Evolutionary conservation across 2,113 vertebrate species (phyloP), one percentile per base, ranked within the genome.

Genomic region (Pseudorectes ferrugineus): DNA sequence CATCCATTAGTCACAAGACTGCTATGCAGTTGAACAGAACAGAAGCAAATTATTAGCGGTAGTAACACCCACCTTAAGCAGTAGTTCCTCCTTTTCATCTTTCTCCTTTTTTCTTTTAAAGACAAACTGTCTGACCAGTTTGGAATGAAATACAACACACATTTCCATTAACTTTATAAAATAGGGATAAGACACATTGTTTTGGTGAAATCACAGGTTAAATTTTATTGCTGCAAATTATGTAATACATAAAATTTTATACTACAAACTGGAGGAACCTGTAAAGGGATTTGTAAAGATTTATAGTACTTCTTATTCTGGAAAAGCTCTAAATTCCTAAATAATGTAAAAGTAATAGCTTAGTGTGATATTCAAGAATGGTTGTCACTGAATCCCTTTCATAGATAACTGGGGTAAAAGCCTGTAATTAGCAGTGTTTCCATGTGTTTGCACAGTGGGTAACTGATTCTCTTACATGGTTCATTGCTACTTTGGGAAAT

Each of bases 351-450:
- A 93, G 51, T 70, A 89, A 59, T 35, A 88, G 18, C 29, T 71
- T 89, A 73, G 11, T 55, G 40, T 88, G 45, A 75, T 87, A 52
- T 35, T 62, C 40, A 48, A 29, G 77, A 92, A 80, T 65, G 55
- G 43, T 49, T 92, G 36, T 90, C 80, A 80, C 57, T 38, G 68
- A 80, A 35, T 85, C 62, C 15, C 48, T 83, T 70, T 76, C 46
- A 18, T 55, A 72, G 49, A 42, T 84, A 70, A 66, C 57, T 93
- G 76, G n/a, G 35, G 40, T 73, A 63, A 95, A 88, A 89, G 45
- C 71, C 61, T 92, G 68, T 85, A 92, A 90, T 92, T 96, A 88
- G 67, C 45, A 70, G 6, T 70, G 45, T 91, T 94, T 88, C 61
- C 49, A 52, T 81, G 71, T 93, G 89, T 83, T 91, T 89, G 70